Evolutionary conservation across 1,140 invertebrate species (phyloP), one percentile per base, ranked within the genome.

Genomic region (Antheraea mylitta): DNA sequence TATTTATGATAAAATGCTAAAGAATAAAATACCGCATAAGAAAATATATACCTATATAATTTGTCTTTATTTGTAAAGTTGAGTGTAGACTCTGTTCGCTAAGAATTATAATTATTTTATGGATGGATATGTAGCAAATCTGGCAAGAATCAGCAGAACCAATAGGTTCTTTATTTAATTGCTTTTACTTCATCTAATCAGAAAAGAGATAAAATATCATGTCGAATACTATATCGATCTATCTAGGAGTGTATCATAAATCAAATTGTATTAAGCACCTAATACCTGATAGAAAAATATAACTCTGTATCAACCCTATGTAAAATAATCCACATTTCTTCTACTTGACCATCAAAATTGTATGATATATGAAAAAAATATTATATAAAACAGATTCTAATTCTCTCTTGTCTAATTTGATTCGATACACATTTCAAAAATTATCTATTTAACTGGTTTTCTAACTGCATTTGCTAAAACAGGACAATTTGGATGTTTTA

Each of bases 401-500:
- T n/a, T n/a, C n/a, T 84, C 71, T 64, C 70, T 85, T 77, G 76
- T 83, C 87, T 90, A 90, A 82, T 79, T 76, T 85, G 81, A 80
- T 69, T 87, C 79, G 77, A 79, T 89, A 90, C 79, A 90, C 75
- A 86, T 86, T 86, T 90, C 77, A 83, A 87, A 89, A 89, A 86
- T 90, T 79, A 85, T 82, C 88, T 91, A 91, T 73, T 84, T 89
- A 91, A 85, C 82, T 84, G 83, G 82, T 83, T 74, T 64, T 72
- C 89, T 91, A 91, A 87, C 89, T 86, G 82, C 79, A 82, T 79
- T 87, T 90, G 89, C 90, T 92, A 90, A 90, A 86, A 91, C 90
- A 92, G 90, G 88, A 92, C 89, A 91, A 88, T 87, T 92, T 79
- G 75, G 81, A 89, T 86, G 86, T 87, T 85, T 91, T 75, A 81